Conservation (phyloP, 2,888 invertebrate genomes). For the Thymelicus lineola region DNA sequence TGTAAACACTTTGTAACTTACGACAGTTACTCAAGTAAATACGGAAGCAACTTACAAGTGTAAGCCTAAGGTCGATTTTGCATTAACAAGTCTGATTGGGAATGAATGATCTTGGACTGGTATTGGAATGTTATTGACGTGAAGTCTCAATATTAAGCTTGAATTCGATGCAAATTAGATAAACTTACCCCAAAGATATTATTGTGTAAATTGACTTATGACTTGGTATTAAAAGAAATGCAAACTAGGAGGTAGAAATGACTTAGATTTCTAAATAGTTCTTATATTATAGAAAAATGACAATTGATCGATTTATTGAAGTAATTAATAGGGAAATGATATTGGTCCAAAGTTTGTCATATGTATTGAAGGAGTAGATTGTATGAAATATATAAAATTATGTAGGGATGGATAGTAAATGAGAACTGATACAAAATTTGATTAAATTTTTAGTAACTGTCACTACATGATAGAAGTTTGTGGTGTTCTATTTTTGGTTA, state of each 20-base stretch:
- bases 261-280: neutral
- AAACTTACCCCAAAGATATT: neutral
- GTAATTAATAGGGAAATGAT: slow-evolving; percentile 5
- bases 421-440: too few relatives aligned
- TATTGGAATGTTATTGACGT: neutral
- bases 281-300: too few relatives aligned
- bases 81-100: neutral
- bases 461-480: too few relatives aligned
- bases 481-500: too few relatives aligned
- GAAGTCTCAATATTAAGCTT: too few relatives aligned
- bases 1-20: too few relatives aligned
- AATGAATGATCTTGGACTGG: neutral
- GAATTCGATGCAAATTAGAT: too few relatives aligned
- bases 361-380: neutral
- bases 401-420: too few relatives aligned
- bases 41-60: too few relatives aligned
- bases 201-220: neutral
- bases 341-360: slow-evolving; percentile 12
- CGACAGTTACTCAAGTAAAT: too few relatives aligned
- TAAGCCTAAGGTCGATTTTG: neutral
- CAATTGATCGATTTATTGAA: neutral
- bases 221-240: neutral
- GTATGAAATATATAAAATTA: too few relatives aligned
- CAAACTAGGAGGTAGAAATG: neutral
- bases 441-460: too few relatives aligned